These are phyloP conservation scores for Drosophila subobscura DNA, from an alignment of 1,140 invertebrate genomes.

Conservation along the genomic window DNA sequence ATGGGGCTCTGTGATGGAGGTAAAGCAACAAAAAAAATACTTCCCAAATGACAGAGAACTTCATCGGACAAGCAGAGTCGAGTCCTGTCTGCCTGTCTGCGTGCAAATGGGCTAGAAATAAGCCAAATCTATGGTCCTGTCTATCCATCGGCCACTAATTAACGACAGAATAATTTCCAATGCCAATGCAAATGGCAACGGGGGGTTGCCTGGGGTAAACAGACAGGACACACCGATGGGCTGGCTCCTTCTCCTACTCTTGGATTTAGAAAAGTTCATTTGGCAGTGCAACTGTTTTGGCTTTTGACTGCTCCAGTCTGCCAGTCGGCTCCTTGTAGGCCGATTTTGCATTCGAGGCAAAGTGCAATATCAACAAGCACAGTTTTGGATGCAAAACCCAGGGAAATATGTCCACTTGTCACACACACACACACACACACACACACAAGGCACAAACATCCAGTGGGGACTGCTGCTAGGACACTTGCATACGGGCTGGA, in stretches of 20 bases:
- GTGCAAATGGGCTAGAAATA: conserved; percentile 76
- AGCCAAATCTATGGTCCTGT: conserved; percentile 61
- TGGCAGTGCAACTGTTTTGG: conserved; percentile 75
- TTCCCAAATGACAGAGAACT: conserved; percentile 45
- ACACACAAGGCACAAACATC: neutral
- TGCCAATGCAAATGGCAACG: conserved; percentile 58
- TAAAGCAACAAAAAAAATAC: conserved; percentile 7
- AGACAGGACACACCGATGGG: neutral
- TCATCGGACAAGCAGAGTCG: conserved; percentile 12
- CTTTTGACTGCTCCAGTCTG: conserved; percentile 54
- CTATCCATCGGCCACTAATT: conserved; percentile 68
- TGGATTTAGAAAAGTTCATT: conserved; percentile 77
- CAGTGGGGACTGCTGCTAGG: neutral
- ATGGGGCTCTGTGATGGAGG: neutral
- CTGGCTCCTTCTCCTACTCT: conserved; percentile 19
- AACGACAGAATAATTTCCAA: conserved; percentile 78
- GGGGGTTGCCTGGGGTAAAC: conserved; percentile 10
- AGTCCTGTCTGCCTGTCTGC: conserved; percentile 21
- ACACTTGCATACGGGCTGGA: conserved; percentile 26
- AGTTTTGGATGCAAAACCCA: conserved; percentile 21
- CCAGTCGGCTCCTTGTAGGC: conserved; percentile 28
- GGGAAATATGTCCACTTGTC: conserved; percentile 70
- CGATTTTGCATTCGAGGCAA: conserved; percentile 76
- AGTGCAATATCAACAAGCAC: conserved; percentile 76
- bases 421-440: conserved; percentile 37